Evolutionary conservation across 1,140 invertebrate species (phyloP).

Genomic region (Anastrepha ludens): DNA sequence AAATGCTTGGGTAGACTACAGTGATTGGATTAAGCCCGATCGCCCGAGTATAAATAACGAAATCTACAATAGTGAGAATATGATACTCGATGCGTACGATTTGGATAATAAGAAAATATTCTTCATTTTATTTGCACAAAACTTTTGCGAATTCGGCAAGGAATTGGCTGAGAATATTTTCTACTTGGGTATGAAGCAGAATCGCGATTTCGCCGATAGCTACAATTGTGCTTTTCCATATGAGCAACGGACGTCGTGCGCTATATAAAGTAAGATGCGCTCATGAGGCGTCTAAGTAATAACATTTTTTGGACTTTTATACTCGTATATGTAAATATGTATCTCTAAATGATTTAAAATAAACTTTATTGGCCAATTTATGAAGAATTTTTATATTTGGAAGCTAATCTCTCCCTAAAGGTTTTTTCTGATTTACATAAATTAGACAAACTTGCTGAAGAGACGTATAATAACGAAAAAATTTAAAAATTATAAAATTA

Average conservation of each 20-base stretch:
- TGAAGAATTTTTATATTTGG: too few species aligned
- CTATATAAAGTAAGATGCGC: constrained; percentile 51
- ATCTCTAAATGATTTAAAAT: too few species aligned
- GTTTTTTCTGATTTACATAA: too few species aligned
- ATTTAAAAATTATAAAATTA: too few species aligned
- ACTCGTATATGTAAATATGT: too few species aligned
- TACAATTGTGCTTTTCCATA: constrained; percentile 66
- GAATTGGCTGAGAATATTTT: constrained; percentile 69
- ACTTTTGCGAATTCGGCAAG: constrained; percentile 71
- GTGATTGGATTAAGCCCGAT: constrained; percentile 60
- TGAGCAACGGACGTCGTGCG: constrained; percentile 51
- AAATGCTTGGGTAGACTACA: constrained; percentile 66
- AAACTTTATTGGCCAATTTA: too few species aligned
- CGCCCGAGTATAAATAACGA: constrained; percentile 53
- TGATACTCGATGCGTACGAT: constrained; percentile 61
- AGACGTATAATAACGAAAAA: too few species aligned
- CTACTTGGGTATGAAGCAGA: constrained; percentile 68
- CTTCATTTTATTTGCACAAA: constrained; percentile 69
- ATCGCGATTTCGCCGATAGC: constrained; percentile 63
- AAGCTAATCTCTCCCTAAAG: too few species aligned
- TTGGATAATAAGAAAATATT: constrained; percentile 67
- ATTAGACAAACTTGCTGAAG: too few species aligned
- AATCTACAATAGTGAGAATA: constrained; percentile 67
- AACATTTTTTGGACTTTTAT: background rate
- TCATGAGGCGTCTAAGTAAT: constrained; percentile 57